Base-by-base conservation (phyloP, 2,797 vertebrate genomes). In the Dipus sagitta region DNA sequence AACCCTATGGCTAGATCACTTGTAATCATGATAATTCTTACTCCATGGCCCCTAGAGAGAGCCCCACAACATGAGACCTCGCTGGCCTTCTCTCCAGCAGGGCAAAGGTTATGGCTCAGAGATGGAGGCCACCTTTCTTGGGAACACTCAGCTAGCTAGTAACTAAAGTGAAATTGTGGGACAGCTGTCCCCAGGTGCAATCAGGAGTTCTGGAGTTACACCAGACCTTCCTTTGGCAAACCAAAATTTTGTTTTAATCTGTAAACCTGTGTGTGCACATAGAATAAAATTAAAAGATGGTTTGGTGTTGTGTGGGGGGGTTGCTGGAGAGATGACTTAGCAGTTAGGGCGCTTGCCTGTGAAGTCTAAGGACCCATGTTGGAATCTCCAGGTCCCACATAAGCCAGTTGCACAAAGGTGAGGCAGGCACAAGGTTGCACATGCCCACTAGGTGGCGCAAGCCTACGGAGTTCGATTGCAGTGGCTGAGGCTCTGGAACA, bases 201-300 rank as follows among this genome's bases (percentile, higher is more conserved):
- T 72, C 58, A 28, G 47, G 77, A 78, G 28, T 28, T n/a, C 87
- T 68, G 23, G 15, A 12, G 10, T 15, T 17, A 9, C 3, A 38
- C 23, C 0, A 62, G 71, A 7, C 47, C n/a, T 77, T 92, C 47
- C n/a, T 77, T 91, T 78, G 26, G 30, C 32, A 54, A 52, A 28
- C 2, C 32, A 91, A 90, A 54, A 76, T 72, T 90, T 78, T 81
- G 34, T 76, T 87, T 95, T 60, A 21, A n/a, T 80, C 28, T 88
- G n/a, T 32, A 83, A 58, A 34, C 0, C 3, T 32, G 12, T 11
- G 11, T 15, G 52, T 32, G 52, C 17, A 54, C 20, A 70, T 34
- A 58, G 14, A 54, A 21, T 14, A 20, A 72, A 80, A 74, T 76
- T 54, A 72, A 79, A 77, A 80, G 64, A 38, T 60, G 47, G 14